Conservation (phyloP, 2,797 vertebrate genomes). For the Oreonectes daqikongensis region DNA sequence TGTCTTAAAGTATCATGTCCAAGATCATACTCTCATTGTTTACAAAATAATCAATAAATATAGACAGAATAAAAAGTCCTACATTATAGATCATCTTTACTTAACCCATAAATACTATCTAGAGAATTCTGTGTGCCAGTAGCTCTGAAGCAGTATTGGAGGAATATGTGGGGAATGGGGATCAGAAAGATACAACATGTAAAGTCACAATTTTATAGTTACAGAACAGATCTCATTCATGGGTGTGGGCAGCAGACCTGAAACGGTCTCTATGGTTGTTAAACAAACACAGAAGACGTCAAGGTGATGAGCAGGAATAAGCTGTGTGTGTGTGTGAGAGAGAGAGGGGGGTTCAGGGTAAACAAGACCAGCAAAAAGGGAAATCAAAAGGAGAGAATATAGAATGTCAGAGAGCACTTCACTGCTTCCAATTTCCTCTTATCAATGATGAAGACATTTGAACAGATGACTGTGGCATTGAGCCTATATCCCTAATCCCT, state of each 20-base stretch:
- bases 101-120: not conserved
- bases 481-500: conserved; percentile 17
- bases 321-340: conserved; percentile 9
- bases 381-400: conserved; percentile 43
- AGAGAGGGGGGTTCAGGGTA: conserved; percentile 14
- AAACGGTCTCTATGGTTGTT: conserved; percentile 51
- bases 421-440: conserved; percentile 42
- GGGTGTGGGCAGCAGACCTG: conserved; percentile 41
- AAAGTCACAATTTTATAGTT: conserved; percentile 51
- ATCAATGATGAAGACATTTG: conserved; percentile 34
- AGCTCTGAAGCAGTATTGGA: conserved; percentile 5
- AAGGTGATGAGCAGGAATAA: conserved; percentile 44
- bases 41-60: conserved; percentile 5
- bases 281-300: conserved; percentile 54
- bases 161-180: not conserved
- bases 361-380: conserved; percentile 42
- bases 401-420: conserved; percentile 38
- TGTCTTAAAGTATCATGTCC: conserved; percentile 8
- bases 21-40: conserved; percentile 10
- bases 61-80: not conserved
- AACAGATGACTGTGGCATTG: conserved; percentile 20
- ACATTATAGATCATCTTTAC: not conserved
- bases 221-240: conserved; percentile 33
- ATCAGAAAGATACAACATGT: conserved; percentile 11
- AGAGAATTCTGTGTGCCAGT: not conserved